Percentiles rank a stretch among this genome's conserved stretches.
Evolutionary conservation across 1,140 invertebrate genomes (phyloP).

Genomic region (Varroa destructor): DNA sequence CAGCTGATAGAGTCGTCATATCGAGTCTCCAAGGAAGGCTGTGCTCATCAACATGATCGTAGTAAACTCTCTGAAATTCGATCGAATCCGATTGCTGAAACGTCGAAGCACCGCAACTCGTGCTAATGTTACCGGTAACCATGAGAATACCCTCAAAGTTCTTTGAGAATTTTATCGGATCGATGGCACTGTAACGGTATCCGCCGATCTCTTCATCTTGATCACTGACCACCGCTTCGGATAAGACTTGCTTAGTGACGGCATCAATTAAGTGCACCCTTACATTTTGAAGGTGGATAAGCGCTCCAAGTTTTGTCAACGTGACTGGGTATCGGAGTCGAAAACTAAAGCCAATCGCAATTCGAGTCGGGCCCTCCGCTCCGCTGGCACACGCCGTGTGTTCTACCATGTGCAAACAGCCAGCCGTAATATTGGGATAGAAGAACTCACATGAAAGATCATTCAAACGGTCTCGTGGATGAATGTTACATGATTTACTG

Average conservation of each 20-base stretch:
- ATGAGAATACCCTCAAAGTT: constrained; percentile 11
- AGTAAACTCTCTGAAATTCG: constrained; percentile 19
- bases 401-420: neutral
- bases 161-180: neutral
- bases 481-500: constrained; percentile 18
- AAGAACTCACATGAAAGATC: constrained; percentile 15
- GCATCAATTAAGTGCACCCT: constrained; percentile 4
- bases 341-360: constrained; percentile 14
- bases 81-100: constrained; percentile 20
- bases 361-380: neutral
- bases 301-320: constrained; percentile 6
- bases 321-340: constrained; percentile 10
- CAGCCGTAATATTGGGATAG: constrained; percentile 10
- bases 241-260: neutral
- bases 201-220: neutral
- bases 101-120: constrained; percentile 1
- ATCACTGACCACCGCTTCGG: neutral
- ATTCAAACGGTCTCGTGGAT: constrained; percentile 16
- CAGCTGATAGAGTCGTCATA: neutral
- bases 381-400: neutral
- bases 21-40: constrained; percentile 9
- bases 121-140: constrained; percentile 17
- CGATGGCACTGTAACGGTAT: neutral
- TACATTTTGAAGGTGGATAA: neutral
- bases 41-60: constrained; percentile 19